Percentiles rank a stretch among this genome's conserved stretches.
phyloP scores from a whole-genome alignment of 2,888 invertebrate genomes.

The Belgica antarctica region DNA sequence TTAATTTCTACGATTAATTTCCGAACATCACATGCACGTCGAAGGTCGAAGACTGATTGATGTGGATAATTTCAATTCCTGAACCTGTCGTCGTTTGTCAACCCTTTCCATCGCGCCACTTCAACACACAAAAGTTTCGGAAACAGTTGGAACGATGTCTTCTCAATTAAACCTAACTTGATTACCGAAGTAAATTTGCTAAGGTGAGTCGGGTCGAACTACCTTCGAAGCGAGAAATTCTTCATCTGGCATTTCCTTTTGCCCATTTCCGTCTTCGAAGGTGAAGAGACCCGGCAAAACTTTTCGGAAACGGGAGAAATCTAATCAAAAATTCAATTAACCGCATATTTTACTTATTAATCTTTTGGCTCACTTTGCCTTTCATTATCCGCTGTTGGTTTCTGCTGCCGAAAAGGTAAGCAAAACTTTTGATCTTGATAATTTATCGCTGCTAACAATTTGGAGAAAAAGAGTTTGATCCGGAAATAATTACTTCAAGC shows the following conservation, averaged over 20 bases:
- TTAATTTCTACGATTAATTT: not conserved
- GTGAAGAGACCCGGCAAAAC: too few relatives aligned
- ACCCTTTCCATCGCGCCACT: not conserved
- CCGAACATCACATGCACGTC: conserved; percentile 6
- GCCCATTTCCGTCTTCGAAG: too few relatives aligned
- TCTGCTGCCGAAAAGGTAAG: not conserved
- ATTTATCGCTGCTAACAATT: not conserved
- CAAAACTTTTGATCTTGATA: not conserved
- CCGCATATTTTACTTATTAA: not conserved
- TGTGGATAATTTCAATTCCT: not conserved
- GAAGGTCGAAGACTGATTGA: not conserved
- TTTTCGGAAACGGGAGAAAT: not conserved
- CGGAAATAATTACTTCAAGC: conserved; percentile 3
- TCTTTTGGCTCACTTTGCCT: not conserved
- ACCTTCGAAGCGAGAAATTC: too few relatives aligned
- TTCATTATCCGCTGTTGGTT: not conserved
- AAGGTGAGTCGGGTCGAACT: not conserved
- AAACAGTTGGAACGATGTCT: not conserved
- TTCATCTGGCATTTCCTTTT: too few relatives aligned
- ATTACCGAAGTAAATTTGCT: not conserved
- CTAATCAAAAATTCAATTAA: conserved; percentile 13
- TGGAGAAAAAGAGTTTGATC: not conserved
- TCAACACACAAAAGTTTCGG: not conserved
- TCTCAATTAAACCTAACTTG: not conserved
- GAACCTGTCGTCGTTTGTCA: not conserved